A percentile compares a stretch with the other conserved stretches of the same genome.
phyloP scores from a whole-genome alignment of 2,888 invertebrate genomes.

The Apantesis nais region DNA sequence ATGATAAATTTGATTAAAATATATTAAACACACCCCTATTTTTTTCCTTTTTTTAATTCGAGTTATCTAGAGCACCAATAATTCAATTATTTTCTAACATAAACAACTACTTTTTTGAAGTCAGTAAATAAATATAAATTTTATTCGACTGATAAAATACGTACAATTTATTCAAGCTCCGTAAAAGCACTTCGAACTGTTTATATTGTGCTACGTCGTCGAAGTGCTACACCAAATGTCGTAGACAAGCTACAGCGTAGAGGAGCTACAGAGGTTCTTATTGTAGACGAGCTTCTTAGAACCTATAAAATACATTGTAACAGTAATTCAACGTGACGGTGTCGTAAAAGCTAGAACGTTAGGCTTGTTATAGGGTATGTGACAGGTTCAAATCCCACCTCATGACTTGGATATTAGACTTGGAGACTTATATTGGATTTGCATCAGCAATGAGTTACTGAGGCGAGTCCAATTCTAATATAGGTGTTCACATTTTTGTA shows the following conservation, averaged over 20 bases:
- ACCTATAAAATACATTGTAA: background rate
- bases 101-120: background rate
- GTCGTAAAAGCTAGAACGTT: background rate
- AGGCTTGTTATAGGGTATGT: background rate
- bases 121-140: background rate
- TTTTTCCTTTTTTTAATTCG: too few relatives aligned
- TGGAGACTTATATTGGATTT: too few relatives aligned
- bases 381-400: background rate
- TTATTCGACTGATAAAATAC: background rate
- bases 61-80: too few relatives aligned
- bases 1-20: too few relatives aligned
- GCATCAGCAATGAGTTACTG: too few relatives aligned
- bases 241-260: conserved; percentile 4
- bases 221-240: background rate
- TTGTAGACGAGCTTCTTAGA: background rate
- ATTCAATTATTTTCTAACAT: background rate
- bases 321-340: background rate
- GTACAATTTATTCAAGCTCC: background rate
- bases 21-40: too few relatives aligned
- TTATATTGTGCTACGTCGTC: background rate
- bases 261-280: background rate
- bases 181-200: background rate
- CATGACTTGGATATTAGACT: too few relatives aligned
- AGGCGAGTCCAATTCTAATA: background rate
- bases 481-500: background rate